phyloP scores from a whole-genome alignment of 1,140 invertebrate species.

The Aphis gossypii region DNA sequence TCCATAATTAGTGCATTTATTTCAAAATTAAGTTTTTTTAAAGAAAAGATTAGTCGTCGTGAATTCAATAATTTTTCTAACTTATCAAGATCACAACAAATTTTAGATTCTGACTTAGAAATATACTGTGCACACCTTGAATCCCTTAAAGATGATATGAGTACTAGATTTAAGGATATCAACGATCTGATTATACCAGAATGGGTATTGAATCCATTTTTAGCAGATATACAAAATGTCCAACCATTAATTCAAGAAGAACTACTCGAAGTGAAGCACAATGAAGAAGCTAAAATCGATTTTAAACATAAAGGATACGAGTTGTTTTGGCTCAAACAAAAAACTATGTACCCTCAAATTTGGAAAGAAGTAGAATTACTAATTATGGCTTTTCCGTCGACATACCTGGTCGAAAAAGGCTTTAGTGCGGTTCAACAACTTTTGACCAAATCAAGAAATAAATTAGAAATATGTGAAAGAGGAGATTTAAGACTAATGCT shows the following conservation, averaged over 20 bases:
- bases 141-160: conserved; percentile 2
- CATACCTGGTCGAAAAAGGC: not conserved
- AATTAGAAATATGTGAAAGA: not conserved
- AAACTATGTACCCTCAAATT: not conserved
- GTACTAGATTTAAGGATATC: not conserved
- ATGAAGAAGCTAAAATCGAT: conserved; percentile 25
- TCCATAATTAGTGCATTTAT: not conserved
- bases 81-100: not conserved
- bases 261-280: conserved; percentile 5
- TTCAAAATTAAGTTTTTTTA: not conserved
- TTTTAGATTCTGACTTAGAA: conserved; percentile 19
- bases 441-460: not conserved
- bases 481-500: not conserved
- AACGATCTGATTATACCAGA: not conserved
- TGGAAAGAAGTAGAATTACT: conserved; percentile 6
- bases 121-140: not conserved
- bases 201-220: not conserved
- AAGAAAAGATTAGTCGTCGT: not conserved
- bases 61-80: not conserved
- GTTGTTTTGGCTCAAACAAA: not conserved
- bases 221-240: conserved; percentile 13
- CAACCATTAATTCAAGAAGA: conserved; percentile 7
- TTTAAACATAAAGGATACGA: conserved; percentile 1
- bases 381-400: not conserved
- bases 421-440: not conserved